Percentiles rank a stretch among this genome's conserved stretches.
These are phyloP conservation scores for Pandemis heparana DNA, from an alignment of 2,888 invertebrate genomes.

Conservation along the genomic window DNA sequence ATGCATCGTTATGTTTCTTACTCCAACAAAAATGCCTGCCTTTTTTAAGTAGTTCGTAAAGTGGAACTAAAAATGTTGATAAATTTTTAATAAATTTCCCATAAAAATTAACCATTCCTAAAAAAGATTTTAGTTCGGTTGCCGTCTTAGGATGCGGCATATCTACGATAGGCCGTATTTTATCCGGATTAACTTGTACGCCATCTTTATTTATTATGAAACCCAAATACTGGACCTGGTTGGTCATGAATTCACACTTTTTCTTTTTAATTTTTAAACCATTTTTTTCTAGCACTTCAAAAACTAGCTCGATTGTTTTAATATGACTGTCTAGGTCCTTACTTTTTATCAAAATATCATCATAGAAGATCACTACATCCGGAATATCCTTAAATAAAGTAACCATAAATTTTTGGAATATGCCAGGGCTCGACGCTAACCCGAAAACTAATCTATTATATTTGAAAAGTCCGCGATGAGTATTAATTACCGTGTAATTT, in stretches of 20 bases:
- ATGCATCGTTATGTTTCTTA: neutral
- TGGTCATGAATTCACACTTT: neutral
- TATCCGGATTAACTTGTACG: too few species aligned
- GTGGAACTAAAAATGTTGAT: neutral
- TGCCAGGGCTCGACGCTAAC: conserved; percentile 35
- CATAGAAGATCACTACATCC: conserved; percentile 27
- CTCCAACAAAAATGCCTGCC: neutral
- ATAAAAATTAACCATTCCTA: conserved; percentile 13
- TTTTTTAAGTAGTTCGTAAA: neutral
- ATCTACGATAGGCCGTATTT: too few species aligned
- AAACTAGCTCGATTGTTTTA: neutral
- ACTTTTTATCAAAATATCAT: too few species aligned
- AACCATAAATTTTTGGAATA: conserved; percentile 39
- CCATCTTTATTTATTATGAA: too few species aligned
- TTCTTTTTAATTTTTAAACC: conserved; percentile 12
- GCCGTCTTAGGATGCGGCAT: neutral
- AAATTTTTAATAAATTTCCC: conserved; percentile 3
- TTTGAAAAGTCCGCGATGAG: neutral
- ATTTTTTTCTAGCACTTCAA: too few species aligned
- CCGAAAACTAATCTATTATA: conserved; percentile 36
- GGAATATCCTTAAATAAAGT: conserved; percentile 29
- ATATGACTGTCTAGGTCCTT: too few species aligned
- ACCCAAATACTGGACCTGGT: neutral
- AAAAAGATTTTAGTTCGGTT: neutral
- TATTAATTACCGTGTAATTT: conserved; percentile 2